Evolutionary conservation across 1,140 invertebrate species (phyloP).

Genomic region (Coenobita brevimanus): DNA sequence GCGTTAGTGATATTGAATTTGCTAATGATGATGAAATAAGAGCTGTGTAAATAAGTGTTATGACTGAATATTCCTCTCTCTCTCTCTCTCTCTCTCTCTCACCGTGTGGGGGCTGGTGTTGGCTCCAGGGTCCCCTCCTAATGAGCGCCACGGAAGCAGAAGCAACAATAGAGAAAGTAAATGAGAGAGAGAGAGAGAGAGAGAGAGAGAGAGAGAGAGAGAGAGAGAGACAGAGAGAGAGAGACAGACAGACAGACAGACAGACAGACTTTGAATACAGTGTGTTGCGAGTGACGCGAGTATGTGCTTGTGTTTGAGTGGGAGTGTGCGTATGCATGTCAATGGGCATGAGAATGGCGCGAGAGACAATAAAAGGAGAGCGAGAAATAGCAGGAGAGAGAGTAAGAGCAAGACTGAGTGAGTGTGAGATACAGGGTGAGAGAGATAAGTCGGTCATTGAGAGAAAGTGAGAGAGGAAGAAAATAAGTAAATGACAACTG

Average conservation of each 20-base stretch:
- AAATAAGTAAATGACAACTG: too few relatives aligned
- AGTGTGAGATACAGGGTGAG: background rate
- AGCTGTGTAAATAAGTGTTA: too few relatives aligned
- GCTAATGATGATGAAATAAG: too few relatives aligned
- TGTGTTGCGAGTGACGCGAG: background rate
- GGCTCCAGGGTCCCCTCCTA: too few relatives aligned
- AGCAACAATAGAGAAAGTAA: background rate
- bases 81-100: too few relatives aligned
- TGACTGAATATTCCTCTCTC: too few relatives aligned
- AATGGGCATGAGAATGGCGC: background rate
- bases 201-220: constrained; percentile 10
- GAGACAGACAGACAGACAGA: background rate
- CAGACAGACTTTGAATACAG: background rate
- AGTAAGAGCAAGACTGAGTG: background rate
- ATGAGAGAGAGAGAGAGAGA: background rate
- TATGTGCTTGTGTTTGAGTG: background rate
- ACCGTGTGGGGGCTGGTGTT: too few relatives aligned
- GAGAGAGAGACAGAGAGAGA: constrained; percentile 5
- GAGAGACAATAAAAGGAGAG: background rate
- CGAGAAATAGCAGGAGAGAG: background rate
- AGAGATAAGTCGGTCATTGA: background rate
- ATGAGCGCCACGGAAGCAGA: too few relatives aligned
- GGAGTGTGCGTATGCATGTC: background rate
- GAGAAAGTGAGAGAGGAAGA: too few relatives aligned
- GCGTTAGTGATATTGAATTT: too few relatives aligned